A percentile compares a stretch with the other conserved stretches of the same genome.
Evolutionary conservation across 2,797 vertebrate species (phyloP).

Genomic region (Dryobates pubescens): DNA sequence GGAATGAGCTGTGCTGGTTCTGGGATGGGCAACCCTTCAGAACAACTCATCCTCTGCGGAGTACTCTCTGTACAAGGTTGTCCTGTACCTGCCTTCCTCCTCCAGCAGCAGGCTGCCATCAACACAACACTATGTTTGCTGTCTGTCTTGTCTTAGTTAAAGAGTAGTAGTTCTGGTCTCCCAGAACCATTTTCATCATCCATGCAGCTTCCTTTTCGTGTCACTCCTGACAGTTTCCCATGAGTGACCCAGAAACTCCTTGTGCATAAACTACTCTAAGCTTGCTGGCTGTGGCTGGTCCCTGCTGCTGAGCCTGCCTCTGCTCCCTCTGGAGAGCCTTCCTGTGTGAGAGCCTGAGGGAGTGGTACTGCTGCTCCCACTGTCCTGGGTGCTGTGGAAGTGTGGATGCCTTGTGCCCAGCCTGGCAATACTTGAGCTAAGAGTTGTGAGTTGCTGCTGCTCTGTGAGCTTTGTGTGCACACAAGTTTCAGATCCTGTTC

Average conservation of each 20-base stretch:
- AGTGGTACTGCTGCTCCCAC: slow-evolving; percentile 29
- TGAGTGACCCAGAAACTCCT: slow-evolving; percentile 24
- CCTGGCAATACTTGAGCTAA: neutral
- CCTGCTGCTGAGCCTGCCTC: neutral
- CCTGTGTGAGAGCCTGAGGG: neutral
- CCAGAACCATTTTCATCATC: neutral
- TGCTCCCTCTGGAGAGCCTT: slow-evolving; percentile 7
- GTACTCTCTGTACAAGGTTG: neutral
- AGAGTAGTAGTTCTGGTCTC: neutral
- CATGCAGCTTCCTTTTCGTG: neutral
- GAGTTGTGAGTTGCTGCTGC: neutral
- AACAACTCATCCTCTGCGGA: neutral
- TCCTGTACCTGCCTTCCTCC: neutral
- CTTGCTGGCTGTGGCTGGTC: slow-evolving; percentile 41
- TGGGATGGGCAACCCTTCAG: neutral
- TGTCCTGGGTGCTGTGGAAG: neutral
- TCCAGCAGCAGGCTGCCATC: neutral
- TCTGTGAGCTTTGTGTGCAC: neutral
- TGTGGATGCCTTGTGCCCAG: neutral
- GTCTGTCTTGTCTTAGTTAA: neutral
- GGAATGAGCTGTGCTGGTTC: neutral
- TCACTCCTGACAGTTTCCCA: slow-evolving; percentile 39
- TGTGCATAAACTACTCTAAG: neutral
- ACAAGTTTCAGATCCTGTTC: neutral
- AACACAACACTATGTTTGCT: neutral